A percentile compares a stretch with the other conserved stretches of the same genome.
Evolutionary conservation across 2,113 vertebrate species (phyloP).

Genomic region (Taurulus bubalis): DNA sequence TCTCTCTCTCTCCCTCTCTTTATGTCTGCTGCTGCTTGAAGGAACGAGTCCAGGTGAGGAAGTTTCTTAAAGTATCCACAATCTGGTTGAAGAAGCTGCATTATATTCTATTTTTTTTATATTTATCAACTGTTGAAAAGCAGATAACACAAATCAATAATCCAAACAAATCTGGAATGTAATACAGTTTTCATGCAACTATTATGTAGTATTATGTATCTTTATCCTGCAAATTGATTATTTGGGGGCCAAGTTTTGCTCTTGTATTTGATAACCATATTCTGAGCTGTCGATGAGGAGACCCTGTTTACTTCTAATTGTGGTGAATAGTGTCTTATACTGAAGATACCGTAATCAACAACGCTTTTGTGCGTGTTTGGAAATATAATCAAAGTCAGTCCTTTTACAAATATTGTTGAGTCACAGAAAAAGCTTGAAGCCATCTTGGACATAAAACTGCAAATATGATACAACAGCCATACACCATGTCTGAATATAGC

Average conservation of each 20-base stretch:
- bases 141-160: neutral
- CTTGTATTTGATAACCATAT: neutral
- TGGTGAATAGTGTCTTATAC: neutral
- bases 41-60: slow-evolving; percentile 77
- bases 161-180: neutral
- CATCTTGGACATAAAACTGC: neutral
- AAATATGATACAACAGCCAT: neutral
- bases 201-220: neutral
- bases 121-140: neutral
- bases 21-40: slow-evolving; percentile 30
- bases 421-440: neutral
- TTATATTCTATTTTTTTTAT: neutral
- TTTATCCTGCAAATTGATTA: neutral
- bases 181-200: neutral
- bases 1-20: too few species aligned
- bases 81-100: neutral
- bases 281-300: neutral
- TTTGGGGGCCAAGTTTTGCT: neutral
- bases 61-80: neutral
- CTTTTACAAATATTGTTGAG: neutral
- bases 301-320: neutral
- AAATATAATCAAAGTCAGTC: neutral
- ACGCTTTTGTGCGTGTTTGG: neutral
- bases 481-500: neutral
- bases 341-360: neutral